Evolutionary conservation across 1,140 invertebrate genomes (phyloP).

Genomic region (Neodiprion virginianus): DNA sequence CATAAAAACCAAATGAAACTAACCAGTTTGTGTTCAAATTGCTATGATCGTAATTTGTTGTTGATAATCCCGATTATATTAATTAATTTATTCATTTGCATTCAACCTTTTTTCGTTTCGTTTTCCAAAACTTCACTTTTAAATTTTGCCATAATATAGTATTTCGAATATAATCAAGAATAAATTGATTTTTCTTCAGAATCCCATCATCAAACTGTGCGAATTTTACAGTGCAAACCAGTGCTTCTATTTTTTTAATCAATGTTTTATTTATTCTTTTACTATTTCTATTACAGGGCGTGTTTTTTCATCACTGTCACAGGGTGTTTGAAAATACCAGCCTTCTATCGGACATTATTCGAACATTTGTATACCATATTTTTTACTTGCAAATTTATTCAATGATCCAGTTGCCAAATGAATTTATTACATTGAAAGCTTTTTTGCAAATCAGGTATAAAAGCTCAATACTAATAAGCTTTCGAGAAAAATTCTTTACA

Average conservation of each 20-base stretch:
- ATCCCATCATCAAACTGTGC: constrained; percentile 24
- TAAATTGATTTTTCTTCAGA: constrained; percentile 19
- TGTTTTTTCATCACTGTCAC: not conserved
- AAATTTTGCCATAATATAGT: constrained; percentile 8
- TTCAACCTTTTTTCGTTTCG: constrained; percentile 22
- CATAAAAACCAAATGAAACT: constrained; percentile 58
- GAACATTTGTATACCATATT: not conserved
- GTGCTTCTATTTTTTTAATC: not conserved
- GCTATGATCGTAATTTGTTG: constrained; percentile 24
- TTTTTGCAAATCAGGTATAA: not conserved
- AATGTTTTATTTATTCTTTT: not conserved
- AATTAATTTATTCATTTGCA: constrained; percentile 28
- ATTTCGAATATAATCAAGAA: constrained; percentile 12
- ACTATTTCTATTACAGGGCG: not conserved
- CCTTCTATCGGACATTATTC: not conserved
- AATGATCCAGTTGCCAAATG: not conserved
- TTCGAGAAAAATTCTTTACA: too few species aligned
- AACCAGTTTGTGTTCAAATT: constrained; percentile 57
- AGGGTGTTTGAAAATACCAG: not conserved
- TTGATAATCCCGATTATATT: constrained; percentile 9
- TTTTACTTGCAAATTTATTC: not conserved
- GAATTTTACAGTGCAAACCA: constrained; percentile 19
- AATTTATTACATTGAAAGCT: not conserved
- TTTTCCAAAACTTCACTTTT: not conserved
- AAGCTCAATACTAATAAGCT: too few species aligned